Evolutionary conservation across 2,797 vertebrate species (phyloP).

Genomic region (Phoeniculus purpureus): DNA sequence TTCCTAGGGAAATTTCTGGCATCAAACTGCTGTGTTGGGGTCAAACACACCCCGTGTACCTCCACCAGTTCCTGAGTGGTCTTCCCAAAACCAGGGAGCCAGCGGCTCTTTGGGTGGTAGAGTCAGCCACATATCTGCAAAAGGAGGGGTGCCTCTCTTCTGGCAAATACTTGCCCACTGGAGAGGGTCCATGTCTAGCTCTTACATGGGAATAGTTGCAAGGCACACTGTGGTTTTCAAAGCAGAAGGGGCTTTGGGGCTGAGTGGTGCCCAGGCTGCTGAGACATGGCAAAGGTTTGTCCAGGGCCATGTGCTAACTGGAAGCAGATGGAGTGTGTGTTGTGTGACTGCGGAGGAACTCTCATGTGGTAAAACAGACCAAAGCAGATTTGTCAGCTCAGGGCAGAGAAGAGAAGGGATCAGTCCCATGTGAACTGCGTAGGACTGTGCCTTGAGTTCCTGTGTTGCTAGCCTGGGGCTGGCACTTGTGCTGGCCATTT

Average conservation of each 20-base stretch:
- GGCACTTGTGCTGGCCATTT: not conserved
- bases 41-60: not conserved
- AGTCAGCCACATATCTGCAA: not conserved
- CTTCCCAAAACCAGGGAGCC: not conserved
- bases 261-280: not conserved
- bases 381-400: not conserved
- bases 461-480: not conserved
- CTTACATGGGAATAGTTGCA: not conserved
- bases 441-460: not conserved
- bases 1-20: not conserved
- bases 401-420: not conserved
- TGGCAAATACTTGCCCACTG: not conserved
- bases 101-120: not conserved
- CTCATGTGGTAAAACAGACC: not conserved
- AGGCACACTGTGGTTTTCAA: not conserved
- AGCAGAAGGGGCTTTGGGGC: not conserved
- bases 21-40: not conserved
- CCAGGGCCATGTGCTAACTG: not conserved
- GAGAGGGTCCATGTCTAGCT: not conserved
- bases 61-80: not conserved
- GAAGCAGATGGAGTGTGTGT: not conserved
- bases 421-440: not conserved
- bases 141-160: not conserved
- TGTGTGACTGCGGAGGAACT: not conserved
- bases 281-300: not conserved